Base-by-base conservation (phyloP, 2,888 invertebrate species). In the Mamestra brassicae region DNA sequence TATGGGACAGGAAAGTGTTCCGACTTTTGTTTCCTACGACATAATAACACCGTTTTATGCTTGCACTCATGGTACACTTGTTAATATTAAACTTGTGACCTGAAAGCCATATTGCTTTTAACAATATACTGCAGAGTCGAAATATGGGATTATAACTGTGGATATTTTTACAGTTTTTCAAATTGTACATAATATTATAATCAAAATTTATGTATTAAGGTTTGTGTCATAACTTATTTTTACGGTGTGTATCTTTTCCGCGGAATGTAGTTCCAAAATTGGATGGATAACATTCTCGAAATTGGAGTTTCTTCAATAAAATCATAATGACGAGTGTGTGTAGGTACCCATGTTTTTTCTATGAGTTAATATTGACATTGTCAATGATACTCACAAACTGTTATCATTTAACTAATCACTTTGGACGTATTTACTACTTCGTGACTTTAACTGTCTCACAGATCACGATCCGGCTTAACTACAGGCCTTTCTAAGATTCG, bases 31-130 rank as follows among this genome's bases (percentile, higher is more conserved):
- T 78, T 76, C 60, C 63, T 75, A 72, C 63, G 75, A 75, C 71
- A 74, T 81, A 80, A 81, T 78, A 83, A 74, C 70, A 54, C 55
- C 69, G 55, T 76, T 85, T 87, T 85, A 85, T 76, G 74, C 74
- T 55, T 73, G 62, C 76, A 75, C 79, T 76, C 77, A 86, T 80
- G 63, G 67, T 71, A 58, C 45, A 79, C 74, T 85, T 73, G 34
- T 61, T 67, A 74, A 73, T 79, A 80, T 78, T 79, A 78, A 74
- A 77, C 45, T 66, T 80, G 74, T 74, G 65, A 80, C 65, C 55
- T 55, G 26, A 17, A 78, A 78, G 50, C 62, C 61, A 78, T 76
- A 47, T 57, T 78, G 61, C 52, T 65, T 80, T 65, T 17, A 11
- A 65, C 61, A 71, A 74, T 63, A 64, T 75, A 71, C 57, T 11